Evolutionary conservation across 1,140 invertebrate genomes (phyloP), one percentile per base, ranked within the genome.

Genomic region (Ladona fulva): DNA sequence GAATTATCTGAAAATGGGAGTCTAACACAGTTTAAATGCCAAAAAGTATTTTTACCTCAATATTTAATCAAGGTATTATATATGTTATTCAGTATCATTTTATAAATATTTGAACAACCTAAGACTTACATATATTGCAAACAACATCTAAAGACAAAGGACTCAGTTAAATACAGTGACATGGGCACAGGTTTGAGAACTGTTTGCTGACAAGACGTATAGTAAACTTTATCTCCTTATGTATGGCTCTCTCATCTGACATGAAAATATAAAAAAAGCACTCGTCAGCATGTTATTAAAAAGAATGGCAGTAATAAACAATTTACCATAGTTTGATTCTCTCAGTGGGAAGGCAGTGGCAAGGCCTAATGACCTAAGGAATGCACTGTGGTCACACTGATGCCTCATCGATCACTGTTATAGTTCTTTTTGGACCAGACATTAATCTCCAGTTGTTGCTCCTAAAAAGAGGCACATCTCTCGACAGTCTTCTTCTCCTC

Each of bases 401-500:
- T 24, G 90, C 91, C 81, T 93, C 91, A 83, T 92, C 91, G 82
- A 92, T 92, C 82, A 92, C 91, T 78, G 91, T 92, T 77, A 93
- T 92, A 80, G 79, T 76, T 83, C 82, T 42, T 25, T 81, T 81
- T 73, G 80, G 79, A 14, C 76, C 80, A 79, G 19, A 79, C 77
- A 24, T 77, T 77, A 78, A 29, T 25, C 79, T 76, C 76, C 80
- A 80, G 25, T 78, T 79, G 59, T 66, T 76, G 52, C 75, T 74
- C 22, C 77, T 76, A 73, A 78, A 78, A 10, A 37, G n/a, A 1
- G 79, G 79, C 16, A 79, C 22, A 73, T 81, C 80, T 16, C 78
- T n/a, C 76, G 74, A 59, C 44, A 77, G 10, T 66, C 77, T 16
- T 76, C 77, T 81, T 74, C n/a, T 22, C 22, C n/a, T 76, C 75